Evolutionary conservation across 1,140 invertebrate genomes (phyloP).

Genomic region (Heliconius hermathena): DNA sequence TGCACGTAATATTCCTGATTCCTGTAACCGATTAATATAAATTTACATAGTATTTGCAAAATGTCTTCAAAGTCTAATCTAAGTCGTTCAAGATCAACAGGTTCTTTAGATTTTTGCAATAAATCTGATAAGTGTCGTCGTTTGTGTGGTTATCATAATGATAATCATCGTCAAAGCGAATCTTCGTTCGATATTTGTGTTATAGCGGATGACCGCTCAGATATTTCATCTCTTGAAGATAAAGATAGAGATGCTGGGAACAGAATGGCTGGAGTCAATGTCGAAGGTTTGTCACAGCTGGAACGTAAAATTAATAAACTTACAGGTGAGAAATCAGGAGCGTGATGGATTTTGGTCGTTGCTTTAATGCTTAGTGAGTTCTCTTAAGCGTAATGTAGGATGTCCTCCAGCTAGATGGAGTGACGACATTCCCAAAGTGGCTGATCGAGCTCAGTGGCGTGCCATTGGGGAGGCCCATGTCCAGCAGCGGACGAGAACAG

Average conservation of each 20-base stretch:
- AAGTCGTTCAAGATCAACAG: constrained; percentile 18
- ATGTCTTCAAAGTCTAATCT: constrained; percentile 1
- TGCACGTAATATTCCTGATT: not conserved
- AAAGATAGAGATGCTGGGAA: constrained; percentile 1
- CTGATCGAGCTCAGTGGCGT: too few species aligned
- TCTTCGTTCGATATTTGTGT: constrained; percentile 23
- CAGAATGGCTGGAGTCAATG: not conserved
- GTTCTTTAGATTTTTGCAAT: not conserved
- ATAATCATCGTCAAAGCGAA: constrained; percentile 24
- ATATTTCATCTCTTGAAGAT: constrained; percentile 17
- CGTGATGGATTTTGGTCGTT: too few species aligned
- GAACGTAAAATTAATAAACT: constrained; percentile 22
- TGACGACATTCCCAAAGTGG: too few species aligned
- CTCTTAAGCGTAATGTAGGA: too few species aligned
- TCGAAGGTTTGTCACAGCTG: not conserved
- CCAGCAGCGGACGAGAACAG: too few species aligned
- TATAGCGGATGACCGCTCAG: constrained; percentile 15
- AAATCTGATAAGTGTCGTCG: constrained; percentile 8
- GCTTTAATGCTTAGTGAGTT: too few species aligned
- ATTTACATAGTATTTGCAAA: not conserved
- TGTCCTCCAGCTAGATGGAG: too few species aligned
- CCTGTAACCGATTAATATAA: not conserved
- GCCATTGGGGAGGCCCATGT: too few species aligned
- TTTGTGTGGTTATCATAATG: constrained; percentile 21
- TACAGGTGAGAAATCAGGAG: not conserved